phyloP scores from a whole-genome alignment of 2,888 invertebrate species.

The Diarsia brunnea region DNA sequence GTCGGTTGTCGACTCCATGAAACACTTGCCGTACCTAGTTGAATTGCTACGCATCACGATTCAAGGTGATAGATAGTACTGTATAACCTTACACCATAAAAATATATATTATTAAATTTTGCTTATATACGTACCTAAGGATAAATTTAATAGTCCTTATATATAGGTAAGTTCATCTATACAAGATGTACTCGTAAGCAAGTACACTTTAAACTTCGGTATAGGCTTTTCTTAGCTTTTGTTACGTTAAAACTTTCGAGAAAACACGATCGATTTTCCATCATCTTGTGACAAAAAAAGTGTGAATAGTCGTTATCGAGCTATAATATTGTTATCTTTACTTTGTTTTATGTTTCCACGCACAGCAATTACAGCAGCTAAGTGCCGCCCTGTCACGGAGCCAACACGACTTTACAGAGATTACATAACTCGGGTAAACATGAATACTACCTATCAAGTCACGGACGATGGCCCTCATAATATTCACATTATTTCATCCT shows the following conservation, averaged over 20 bases:
- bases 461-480: slow-evolving; percentile 58
- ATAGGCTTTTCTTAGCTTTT: background rate
- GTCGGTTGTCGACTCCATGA: slow-evolving; percentile 4
- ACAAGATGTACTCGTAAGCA: background rate
- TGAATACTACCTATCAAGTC: slow-evolving; percentile 61
- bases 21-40: background rate
- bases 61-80: background rate
- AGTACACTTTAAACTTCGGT: background rate
- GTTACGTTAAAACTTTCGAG: background rate
- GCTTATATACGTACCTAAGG: background rate
- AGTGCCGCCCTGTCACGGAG: slow-evolving; percentile 64
- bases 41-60: background rate
- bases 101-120: background rate
- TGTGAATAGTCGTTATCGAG: slow-evolving; percentile 14
- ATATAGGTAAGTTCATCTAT: background rate
- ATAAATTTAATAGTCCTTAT: background rate
- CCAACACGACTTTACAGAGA: slow-evolving; percentile 64
- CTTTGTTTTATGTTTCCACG: slow-evolving; percentile 52
- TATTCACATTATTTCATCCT: slow-evolving; percentile 44
- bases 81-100: background rate
- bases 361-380: slow-evolving; percentile 50
- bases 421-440: slow-evolving; percentile 72
- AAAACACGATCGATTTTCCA: slow-evolving; percentile 20
- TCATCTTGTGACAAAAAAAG: slow-evolving; percentile 17
- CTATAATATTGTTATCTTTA: slow-evolving; percentile 36